Base-by-base conservation (phyloP, 2,113 vertebrate genomes). In the Gymnogyps californianus region DNA sequence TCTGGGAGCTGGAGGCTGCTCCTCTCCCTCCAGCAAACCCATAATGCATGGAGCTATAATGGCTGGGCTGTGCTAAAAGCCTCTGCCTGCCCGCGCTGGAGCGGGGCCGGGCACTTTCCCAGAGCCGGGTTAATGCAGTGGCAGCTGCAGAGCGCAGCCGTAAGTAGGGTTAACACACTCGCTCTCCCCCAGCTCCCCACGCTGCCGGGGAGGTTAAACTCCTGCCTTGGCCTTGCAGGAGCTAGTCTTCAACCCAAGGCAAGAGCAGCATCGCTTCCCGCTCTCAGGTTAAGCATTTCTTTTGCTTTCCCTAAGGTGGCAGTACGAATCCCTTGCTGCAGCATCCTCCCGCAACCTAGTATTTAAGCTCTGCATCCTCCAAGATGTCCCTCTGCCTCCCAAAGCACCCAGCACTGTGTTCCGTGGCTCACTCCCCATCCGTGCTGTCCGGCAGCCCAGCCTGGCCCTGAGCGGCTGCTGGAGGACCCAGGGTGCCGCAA, bases 241-340 rank as follows among this genome's bases (percentile, higher is more conserved):
- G 49, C 90, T 95, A 58, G 12, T 90, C 66, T 65, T 36, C 61
- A 12, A 87, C 65, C 74, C 67, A 66, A 93, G 83, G 36, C 46
- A 19, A 80, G 70, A 70, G 70, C 28, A 61, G 80, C 65, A 28
- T 20, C 3, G 52, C 84, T 65, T 44, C 74, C 55, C n/a, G 29
- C 77, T 87, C 78, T 16, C 86, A 10, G 62, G 40, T 57, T 57
- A 4, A 83, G 95, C 95, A 54, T 72, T 97, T 96, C 96, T 87
- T 40, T 62, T 47, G 57, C 93, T 93, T 24, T 94, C 96, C 95
- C 94, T 83, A 83, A 93, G 94, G 95, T 88, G 94, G 95, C 89
- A 90, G 93, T 87, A 85, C 46, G 24, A 80, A 93, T 65, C 95
- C 91, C 32, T 82, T 4, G 70, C 74, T 29, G 91, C 91, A 54